Evolutionary conservation across 2,113 vertebrate genomes (phyloP).

Genomic region (Octodon degus): DNA sequence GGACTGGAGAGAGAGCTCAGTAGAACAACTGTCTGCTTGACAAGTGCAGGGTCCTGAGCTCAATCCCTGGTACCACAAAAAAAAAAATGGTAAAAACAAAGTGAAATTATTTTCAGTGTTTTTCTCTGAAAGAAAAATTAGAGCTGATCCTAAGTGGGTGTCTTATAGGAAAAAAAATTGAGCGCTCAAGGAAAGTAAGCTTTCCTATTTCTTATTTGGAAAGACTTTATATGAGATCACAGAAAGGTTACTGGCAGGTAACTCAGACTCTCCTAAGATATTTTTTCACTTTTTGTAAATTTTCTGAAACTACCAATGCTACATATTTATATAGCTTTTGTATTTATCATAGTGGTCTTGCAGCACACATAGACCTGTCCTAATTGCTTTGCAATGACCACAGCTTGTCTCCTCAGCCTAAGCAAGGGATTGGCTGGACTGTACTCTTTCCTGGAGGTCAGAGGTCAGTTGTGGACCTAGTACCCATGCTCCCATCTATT

Average conservation of each 20-base stretch:
- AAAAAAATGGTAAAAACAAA: background rate
- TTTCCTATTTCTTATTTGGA: conserved; percentile 58
- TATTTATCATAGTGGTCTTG: conserved; percentile 30
- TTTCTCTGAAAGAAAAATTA: conserved; percentile 29
- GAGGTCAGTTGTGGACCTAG: background rate
- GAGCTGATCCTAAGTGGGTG: background rate
- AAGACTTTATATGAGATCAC: conserved; percentile 14
- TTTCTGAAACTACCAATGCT: conserved; percentile 23
- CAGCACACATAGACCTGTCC: background rate
- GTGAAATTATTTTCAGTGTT: background rate
- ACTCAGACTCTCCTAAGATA: conserved; percentile 2
- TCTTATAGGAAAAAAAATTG: background rate
- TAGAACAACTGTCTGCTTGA: too few species aligned
- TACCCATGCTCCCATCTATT: background rate
- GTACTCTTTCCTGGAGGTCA: background rate
- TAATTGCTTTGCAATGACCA: background rate
- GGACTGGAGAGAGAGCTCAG: too few species aligned
- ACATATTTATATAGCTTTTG: background rate
- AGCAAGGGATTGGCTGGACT: background rate
- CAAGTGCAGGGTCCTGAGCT: too few species aligned
- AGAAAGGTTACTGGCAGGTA: background rate
- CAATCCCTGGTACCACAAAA: too few species aligned
- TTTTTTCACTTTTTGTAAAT: conserved; percentile 3
- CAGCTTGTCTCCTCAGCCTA: background rate
- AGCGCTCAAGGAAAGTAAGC: conserved; percentile 45